A percentile compares a stretch with the other conserved stretches of the same genome.
Evolutionary conservation across 2,888 invertebrate genomes (phyloP).

Genomic region (Mylabris sibirica): DNA sequence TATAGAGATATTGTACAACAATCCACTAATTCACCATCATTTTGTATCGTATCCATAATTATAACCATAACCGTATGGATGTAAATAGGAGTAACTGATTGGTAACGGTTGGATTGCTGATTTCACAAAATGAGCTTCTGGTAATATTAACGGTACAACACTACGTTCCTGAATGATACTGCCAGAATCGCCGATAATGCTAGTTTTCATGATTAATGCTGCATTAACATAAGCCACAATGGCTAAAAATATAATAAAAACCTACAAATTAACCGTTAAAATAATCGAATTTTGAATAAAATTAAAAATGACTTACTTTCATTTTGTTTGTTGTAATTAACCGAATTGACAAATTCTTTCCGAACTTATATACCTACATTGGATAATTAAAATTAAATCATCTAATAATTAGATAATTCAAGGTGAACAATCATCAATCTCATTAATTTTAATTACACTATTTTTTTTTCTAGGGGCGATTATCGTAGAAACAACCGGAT

Average conservation of each 20-base stretch:
- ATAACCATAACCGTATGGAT: not conserved
- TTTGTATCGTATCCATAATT: not conserved
- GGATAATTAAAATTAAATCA: not conserved
- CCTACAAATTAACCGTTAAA: not conserved
- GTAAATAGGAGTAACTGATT: not conserved
- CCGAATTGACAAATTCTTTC: not conserved
- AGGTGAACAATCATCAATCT: not conserved
- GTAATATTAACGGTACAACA: not conserved
- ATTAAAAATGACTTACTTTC: not conserved
- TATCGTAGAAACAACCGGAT: not conserved
- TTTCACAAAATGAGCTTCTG: not conserved
- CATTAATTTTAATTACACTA: not conserved
- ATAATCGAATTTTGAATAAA: not conserved
- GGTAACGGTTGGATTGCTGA: not conserved
- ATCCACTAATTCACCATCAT: not conserved
- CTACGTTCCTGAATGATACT: not conserved
- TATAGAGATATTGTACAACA: no score
- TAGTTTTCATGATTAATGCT: not conserved
- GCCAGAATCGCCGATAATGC: not conserved
- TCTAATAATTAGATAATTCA: not conserved
- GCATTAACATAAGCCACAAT: not conserved
- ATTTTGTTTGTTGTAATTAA: not conserved
- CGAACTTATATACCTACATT: not conserved
- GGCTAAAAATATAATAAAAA: not conserved
- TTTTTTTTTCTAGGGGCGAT: not conserved